Evolutionary conservation across 2,797 vertebrate species (phyloP).

Genomic region (Semaprochilodus insignis): DNA sequence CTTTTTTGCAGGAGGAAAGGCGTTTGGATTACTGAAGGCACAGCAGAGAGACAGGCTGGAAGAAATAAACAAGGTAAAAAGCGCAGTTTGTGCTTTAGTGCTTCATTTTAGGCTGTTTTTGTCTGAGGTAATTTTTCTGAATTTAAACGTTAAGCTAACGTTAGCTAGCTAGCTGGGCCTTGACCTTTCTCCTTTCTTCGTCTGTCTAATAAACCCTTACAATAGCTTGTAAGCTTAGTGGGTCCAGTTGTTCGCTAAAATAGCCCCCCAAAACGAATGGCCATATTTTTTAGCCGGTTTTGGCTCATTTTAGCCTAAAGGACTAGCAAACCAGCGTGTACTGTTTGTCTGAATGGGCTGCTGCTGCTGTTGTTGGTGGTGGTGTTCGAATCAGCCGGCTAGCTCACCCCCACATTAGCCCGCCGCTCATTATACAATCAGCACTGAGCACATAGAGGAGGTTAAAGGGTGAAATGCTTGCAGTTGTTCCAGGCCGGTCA

Average conservation of each 20-base stretch:
- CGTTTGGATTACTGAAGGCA: slow-evolving; percentile 86
- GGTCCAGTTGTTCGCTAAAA: background rate
- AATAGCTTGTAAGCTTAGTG: background rate
- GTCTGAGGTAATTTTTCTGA: slow-evolving; percentile 62
- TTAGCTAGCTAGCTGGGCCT: slow-evolving; percentile 16
- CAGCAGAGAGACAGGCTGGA: slow-evolving; percentile 85
- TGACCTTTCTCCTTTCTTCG: slow-evolving; percentile 37
- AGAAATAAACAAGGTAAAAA: slow-evolving; percentile 89
- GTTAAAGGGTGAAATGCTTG: background rate
- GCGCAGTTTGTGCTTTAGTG: background rate
- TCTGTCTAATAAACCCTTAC: background rate
- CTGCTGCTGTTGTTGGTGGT: background rate
- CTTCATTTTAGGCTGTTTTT: background rate
- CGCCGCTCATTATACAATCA: background rate
- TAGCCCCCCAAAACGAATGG: background rate
- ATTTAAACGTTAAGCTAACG: slow-evolving; percentile 43
- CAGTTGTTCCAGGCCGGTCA: background rate
- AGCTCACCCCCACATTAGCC: background rate
- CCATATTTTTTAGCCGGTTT: background rate
- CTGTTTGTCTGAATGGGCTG: background rate
- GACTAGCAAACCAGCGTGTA: background rate
- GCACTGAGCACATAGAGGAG: too few relatives aligned
- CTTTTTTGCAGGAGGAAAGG: slow-evolving; percentile 84
- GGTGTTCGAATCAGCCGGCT: background rate
- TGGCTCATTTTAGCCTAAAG: background rate